Percentiles rank a stretch among this genome's conserved stretches.
Evolutionary conservation across 2,797 vertebrate species (phyloP).

Genomic region (Diplodus sargus): DNA sequence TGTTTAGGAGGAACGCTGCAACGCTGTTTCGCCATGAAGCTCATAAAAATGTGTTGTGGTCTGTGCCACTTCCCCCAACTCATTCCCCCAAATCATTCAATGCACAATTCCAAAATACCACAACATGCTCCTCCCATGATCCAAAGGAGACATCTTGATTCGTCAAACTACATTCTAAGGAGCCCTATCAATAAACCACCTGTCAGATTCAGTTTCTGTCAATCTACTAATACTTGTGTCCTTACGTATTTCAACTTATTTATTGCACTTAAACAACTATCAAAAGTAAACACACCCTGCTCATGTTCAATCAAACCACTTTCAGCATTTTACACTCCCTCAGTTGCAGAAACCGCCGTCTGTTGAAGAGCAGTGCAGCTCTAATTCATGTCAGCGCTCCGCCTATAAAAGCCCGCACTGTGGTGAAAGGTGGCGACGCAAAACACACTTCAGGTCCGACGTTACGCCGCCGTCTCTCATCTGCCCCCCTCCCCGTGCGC

Average conservation of each 20-base stretch:
- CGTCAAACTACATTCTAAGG: background rate
- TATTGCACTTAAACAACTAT: background rate
- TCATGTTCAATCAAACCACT: background rate
- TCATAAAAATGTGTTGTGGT: too few species aligned
- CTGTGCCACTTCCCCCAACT: too few species aligned
- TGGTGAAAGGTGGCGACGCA: background rate
- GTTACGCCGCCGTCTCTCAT: background rate
- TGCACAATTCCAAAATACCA: background rate
- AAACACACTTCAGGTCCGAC: slow-evolving; percentile 14
- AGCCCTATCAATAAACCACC: too few species aligned
- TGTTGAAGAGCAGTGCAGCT: background rate
- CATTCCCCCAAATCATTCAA: too few species aligned
- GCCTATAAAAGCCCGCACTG: background rate
- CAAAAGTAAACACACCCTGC: background rate
- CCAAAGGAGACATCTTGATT: background rate
- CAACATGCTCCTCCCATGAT: background rate
- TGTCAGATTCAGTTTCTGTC: background rate
- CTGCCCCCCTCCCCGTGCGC: slow-evolving; percentile 2
- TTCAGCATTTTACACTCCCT: background rate
- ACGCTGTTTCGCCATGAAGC: too few species aligned
- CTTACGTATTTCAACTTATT: background rate
- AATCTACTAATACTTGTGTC: background rate
- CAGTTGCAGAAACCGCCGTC: background rate
- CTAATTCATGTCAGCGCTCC: background rate
- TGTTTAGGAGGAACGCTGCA: too few species aligned